Base-by-base conservation (phyloP, 1,140 invertebrate species). In the Cherax destructor region DNA sequence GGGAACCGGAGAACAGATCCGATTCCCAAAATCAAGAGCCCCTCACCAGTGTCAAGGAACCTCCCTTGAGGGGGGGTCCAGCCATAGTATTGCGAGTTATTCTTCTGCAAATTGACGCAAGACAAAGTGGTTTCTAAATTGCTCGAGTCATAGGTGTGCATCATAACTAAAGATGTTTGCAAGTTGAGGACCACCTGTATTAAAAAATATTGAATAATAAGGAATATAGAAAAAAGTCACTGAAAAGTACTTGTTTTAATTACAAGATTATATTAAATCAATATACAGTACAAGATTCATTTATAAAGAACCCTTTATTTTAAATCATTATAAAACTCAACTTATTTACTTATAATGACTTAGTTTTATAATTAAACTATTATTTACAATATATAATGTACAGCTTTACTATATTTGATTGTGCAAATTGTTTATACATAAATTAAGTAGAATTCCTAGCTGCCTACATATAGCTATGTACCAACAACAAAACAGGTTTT, bases 361-460 rank as follows among this genome's bases (percentile, higher is more conserved):
- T 81, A 56, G 61, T 78, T 90, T 78, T 88, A 61, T 88, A 41
- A 78, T 74, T 83, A 85, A 85, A 74, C 81, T 85, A 91, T 59
- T 91, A 91, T 91, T 78, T 91, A 91, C 88, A 91, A 91, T 91
- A 91, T 90, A 88, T 88, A 88, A 81, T 88, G 78, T 88, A 88
- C 86, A 88, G 49, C 18, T 79, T 91, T 65, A 85, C 61, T 59
- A 85, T 85, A 50, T 91, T 91, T 91, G 88, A 91, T 91, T 91
- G 88, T 91, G 88, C 88, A 91, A 61, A 52, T 85, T 84, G 30
- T 80, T 80, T 72, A 84, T 91, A 85, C 76, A 85, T 85, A 85
- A 84, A 91, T 84, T 91, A 91, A 85, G 88, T 85, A 85, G 83
- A 79, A 50, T 69, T 79, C 78, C 88, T 83, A 91, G 88, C 81